Base-by-base conservation (phyloP, 2,113 vertebrate genomes). In the Nyctereutes procyonoides region DNA sequence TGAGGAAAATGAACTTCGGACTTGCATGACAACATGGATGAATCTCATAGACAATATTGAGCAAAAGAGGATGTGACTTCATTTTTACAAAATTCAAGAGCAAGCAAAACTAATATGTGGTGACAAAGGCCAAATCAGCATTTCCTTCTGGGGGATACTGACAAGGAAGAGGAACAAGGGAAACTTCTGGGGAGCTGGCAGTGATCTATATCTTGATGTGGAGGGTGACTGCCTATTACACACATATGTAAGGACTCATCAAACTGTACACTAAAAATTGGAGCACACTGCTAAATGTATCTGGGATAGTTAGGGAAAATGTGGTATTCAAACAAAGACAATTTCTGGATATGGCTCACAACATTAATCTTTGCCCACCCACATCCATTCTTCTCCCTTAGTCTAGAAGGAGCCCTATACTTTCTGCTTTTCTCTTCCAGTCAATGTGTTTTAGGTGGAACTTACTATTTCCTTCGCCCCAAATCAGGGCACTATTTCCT, bases 31-130 rank as follows among this genome's bases (percentile, higher is more conserved):
- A 90, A 90, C 38, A 80, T 32, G 8, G 38, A 24, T 89, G 22
- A 76, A n/a, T 76, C 53, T 88, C 43, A 88, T 32, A 90, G 48
- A 88, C 26, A 43, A 60, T 71, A 69, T 13, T 84, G 81, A 77
- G 35, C 43, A 77, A 35, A 62, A 84, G 32, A 82, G 74, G 22
- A 67, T 53, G 4, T 51, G 51, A 89, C 13, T 92, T 16, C 48
- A 65, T 84, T 89, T 90, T 81, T 48, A 74, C 93, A 96, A 85
- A 80, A 55, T 55, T 87, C 58, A 92, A 92, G 48, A 85, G 89
- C 73, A 85, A 88, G 84, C 48, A 77, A 73, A 95, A 60, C 35
- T 58, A 67, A 81, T 51, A 51, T 85, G 38, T 32, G 20, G n/a
- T 79, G 48, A 56, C 10, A 43, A 32, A 85, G 24, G 56, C 74